Base-by-base conservation (phyloP, 2,113 vertebrate genomes). In the Crocuta crocuta region DNA sequence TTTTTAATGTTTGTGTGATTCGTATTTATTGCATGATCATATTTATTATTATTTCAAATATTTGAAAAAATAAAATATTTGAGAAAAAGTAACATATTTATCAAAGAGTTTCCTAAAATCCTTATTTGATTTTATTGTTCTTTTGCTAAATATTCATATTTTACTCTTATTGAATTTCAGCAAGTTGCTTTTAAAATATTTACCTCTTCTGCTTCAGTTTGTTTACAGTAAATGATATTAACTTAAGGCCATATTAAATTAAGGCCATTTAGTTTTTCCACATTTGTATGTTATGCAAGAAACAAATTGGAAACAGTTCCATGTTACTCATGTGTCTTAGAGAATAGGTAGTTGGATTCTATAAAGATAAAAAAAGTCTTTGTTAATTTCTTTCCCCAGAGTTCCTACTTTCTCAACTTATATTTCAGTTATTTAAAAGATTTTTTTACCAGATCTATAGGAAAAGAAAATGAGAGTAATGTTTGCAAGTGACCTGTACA, bases 111-210 rank as follows among this genome's bases (percentile, higher is more conserved):
- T 74, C 50, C 78, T 78, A 50, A 89, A 39, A 73, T 53, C 1
- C 2, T 7, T 45, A 91, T 48, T 55, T n/a, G 43, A 83, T 76
- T 89, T 82, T 68, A 50, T 26, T 83, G 17, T 66, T 39, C 74
- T 70, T 35, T 48, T 58, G 15, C 74, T 23, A 83, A 15, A 7
- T 53, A 76, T 66, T 95, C 45, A 55, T 66, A 66, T 66, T 70
- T 89, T 68, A 48, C 13, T 70, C 31, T 78, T 45, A 74, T 26
- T 93, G 23, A 78, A 89, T 96, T 89, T 89, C 79, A 84, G 43
- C 35, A 82, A 88, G 58, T 78, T 89, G 31, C 50, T 78, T 70
- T 89, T 15, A 61, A 83, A 83, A 55, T 83, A 68, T 50, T 31
- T 88, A 68, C 17, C 26, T n/a, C 50, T 19, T 63, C 31, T 31